A percentile compares a stretch with the other conserved stretches of the same genome.
Evolutionary conservation across 1,140 invertebrate species (phyloP).

Genomic region (Drosophila persimilis): DNA sequence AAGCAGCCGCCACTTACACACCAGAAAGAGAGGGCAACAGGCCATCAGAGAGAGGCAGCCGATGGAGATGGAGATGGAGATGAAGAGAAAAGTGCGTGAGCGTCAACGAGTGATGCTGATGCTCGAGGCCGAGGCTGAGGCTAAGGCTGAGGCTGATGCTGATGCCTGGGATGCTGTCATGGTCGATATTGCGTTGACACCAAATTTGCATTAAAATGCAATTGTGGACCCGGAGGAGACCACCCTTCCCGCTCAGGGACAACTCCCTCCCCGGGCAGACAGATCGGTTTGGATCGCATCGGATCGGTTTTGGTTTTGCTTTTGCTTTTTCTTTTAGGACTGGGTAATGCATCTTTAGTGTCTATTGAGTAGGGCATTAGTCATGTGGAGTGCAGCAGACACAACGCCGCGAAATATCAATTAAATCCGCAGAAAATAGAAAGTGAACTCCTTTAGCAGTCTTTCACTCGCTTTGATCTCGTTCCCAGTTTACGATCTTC

Average conservation of each 20-base stretch:
- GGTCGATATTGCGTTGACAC: slow-evolving; percentile 81
- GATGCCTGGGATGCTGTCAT: slow-evolving; percentile 54
- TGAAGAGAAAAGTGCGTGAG: slow-evolving; percentile 47
- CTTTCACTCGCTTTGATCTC: slow-evolving; percentile 61
- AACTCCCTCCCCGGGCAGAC: slow-evolving; percentile 5
- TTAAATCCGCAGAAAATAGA: slow-evolving; percentile 68
- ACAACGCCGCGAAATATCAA: slow-evolving; percentile 70
- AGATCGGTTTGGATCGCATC: slow-evolving; percentile 21
- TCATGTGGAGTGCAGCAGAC: slow-evolving; percentile 54
- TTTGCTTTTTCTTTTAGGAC: neutral
- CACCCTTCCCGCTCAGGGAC: neutral
- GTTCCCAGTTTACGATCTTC: slow-evolving; percentile 64
- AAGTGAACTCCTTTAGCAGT: slow-evolving; percentile 59
- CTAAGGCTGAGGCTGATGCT: slow-evolving; percentile 7
- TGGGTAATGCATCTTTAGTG: slow-evolving; percentile 78
- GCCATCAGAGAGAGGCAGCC: neutral
- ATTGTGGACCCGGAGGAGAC: slow-evolving; percentile 48
- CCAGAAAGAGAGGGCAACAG: neutral
- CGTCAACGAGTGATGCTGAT: slow-evolving; percentile 19
- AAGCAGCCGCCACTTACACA: slow-evolving; percentile 66
- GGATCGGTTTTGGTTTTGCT: slow-evolving; percentile 13
- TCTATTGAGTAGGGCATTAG: slow-evolving; percentile 81
- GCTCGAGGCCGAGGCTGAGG: slow-evolving; percentile 11
- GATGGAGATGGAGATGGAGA: slow-evolving; percentile 7
- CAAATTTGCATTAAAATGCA: slow-evolving; percentile 81